Conservation (phyloP, 2,797 vertebrate species). For the Galago senegalensis region DNA sequence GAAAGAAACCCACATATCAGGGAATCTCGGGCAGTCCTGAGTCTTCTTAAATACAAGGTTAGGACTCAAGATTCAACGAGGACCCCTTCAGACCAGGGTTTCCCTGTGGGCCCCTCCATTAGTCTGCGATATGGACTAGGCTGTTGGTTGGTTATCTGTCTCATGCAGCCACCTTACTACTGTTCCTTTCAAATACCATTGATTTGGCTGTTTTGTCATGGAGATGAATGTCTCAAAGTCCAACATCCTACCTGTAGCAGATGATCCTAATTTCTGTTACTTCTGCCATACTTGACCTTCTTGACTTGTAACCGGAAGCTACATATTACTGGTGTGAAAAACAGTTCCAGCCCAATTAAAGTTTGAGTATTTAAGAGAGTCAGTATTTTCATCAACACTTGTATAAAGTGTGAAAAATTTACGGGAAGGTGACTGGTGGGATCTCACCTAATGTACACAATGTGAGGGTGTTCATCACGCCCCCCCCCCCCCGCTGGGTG, state of each 20-base stretch:
- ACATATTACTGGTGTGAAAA: not conserved
- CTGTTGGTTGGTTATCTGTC: not conserved
- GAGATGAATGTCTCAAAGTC: not conserved
- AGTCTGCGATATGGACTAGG: not conserved
- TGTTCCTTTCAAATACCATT: constrained; percentile 18
- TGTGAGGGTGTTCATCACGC: too few species aligned
- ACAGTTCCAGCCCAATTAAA: not conserved
- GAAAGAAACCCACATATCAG: constrained; percentile 12
- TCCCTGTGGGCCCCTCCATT: not conserved
- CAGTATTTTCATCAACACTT: constrained; percentile 24
- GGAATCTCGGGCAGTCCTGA: not conserved
- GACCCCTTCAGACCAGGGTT: not conserved
- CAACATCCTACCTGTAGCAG: too few species aligned
- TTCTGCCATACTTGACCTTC: not conserved
- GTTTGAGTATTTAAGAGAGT: constrained; percentile 11
- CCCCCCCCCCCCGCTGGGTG: too few species aligned
- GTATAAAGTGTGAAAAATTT: not conserved
- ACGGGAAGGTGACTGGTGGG: too few species aligned
- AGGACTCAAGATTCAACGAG: not conserved
- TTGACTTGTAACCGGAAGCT: not conserved
- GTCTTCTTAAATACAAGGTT: not conserved
- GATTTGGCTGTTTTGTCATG: not conserved
- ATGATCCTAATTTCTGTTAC: not conserved
- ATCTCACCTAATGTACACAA: too few species aligned
- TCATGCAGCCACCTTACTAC: not conserved